Percentiles rank a stretch among this genome's conserved stretches.
Evolutionary conservation across 2,113 vertebrate species (phyloP).

Genomic region (Seriola aureovittata): DNA sequence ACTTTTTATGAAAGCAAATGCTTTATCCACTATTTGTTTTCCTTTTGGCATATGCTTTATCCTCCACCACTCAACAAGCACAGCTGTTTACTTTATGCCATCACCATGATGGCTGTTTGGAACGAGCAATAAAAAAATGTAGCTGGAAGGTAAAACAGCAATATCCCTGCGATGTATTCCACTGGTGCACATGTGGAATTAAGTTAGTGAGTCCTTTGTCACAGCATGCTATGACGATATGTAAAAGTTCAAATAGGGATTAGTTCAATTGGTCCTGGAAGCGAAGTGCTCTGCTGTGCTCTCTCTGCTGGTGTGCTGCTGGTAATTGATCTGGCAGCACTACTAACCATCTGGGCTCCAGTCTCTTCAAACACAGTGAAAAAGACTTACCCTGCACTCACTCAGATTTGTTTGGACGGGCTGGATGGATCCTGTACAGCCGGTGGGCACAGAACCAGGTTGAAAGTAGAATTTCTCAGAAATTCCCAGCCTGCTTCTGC

Average conservation of each 20-base stretch:
- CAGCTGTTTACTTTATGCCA: constrained; percentile 61
- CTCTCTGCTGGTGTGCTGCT: constrained; percentile 63
- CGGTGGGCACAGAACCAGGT: constrained; percentile 29
- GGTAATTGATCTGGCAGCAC: constrained; percentile 80
- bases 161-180: constrained; percentile 30
- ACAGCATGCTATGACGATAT: constrained; percentile 59
- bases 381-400: constrained; percentile 53
- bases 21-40: constrained; percentile 31
- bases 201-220: constrained; percentile 60
- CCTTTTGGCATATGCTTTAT: constrained; percentile 33
- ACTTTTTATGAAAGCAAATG: constrained; percentile 16
- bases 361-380: constrained; percentile 68
- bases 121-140: constrained; percentile 58
- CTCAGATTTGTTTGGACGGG: constrained; percentile 57
- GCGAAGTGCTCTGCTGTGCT: constrained; percentile 51
- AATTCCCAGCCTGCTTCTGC: constrained; percentile 22
- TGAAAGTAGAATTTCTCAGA: constrained; percentile 38
- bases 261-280: constrained; percentile 63
- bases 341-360: constrained; percentile 71
- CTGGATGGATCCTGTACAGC: constrained; percentile 32
- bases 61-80: constrained; percentile 42
- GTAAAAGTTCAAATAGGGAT: constrained; percentile 65
- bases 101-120: constrained; percentile 43
- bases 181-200: constrained; percentile 49
- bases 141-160: constrained; percentile 57